These are phyloP conservation scores for Temnothorax unifasciatus DNA, from an alignment of 2,888 invertebrate species.

Conservation along the genomic window DNA sequence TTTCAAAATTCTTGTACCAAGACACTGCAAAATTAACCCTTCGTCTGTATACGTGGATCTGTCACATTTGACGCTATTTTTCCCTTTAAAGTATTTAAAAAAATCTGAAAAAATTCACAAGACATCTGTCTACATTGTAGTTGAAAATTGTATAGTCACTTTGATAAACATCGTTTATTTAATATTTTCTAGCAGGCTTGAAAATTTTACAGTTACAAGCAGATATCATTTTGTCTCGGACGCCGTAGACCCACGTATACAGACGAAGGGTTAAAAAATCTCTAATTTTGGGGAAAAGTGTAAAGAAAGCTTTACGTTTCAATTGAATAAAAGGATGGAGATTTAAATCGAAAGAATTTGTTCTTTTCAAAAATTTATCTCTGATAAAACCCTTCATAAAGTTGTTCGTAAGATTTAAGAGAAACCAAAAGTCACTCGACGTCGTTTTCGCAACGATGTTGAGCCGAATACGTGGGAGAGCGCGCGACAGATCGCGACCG, in stretches of 20 bases:
- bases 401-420: neutral
- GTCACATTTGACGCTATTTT: no score
- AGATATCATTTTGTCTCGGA: no score
- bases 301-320: neutral
- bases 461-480: constrained; percentile 59
- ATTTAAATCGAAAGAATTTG: neutral
- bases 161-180: no score
- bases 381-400: neutral
- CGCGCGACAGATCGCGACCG: constrained; percentile 49
- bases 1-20: neutral
- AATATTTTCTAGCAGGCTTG: no score
- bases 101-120: no score
- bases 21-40: neutral
- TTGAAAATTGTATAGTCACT: no score
- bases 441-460: neutral
- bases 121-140: no score
- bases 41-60: no score
- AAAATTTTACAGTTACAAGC: no score
- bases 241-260: no score
- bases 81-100: no score
- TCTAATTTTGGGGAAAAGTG: neutral
- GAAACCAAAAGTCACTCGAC: neutral
- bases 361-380: neutral
- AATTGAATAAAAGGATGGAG: neutral
- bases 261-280: neutral